Base-by-base conservation (phyloP, 2,113 vertebrate species). In the Macquaria ambigua region DNA sequence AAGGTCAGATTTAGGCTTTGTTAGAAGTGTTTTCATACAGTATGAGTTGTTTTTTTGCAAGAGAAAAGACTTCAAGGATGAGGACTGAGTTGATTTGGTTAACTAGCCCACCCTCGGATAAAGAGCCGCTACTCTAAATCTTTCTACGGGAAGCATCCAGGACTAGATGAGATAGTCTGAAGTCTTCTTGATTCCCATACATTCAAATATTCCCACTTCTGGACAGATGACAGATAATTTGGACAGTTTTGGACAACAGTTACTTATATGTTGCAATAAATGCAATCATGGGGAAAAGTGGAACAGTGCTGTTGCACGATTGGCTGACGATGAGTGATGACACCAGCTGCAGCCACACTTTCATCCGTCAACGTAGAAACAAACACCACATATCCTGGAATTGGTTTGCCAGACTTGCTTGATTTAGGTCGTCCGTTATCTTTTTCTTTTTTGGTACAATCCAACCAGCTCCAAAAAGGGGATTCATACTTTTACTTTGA, bases 371-470 rank as follows among this genome's bases (percentile, higher is more conserved):
- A 21, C 4, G 6, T 1, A 56, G 12, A 64, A 64, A n/a, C 39
- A 67, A 56, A 12, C 12, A 12, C 39, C 20, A 77, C 1, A 56
- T 15, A 39, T 55, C n/a, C 62, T 5, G 7, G 53, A 53, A 18
- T 1, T 9, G 9, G 9, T 46, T 63, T n/a, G 10, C 58, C 28
- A 53, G 28, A 52, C 18, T 34, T 41, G n/a, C 14, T 31, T 18
- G 14, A 23, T 20, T 39, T 9, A 43, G 43, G 10, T 43, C 7
- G 23, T 55, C 56, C 2, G 1, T 25, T 12, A 39, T 71, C 12
- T 10, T 23, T n/a, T 37, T 34, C 46, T 43, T 12, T 70, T 81
- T 79, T 83, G 76, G 87, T 80, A 48, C 25, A 67, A 72, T 79
- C 71, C 79, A 79, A 62, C 43, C 58, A 68, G 71, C 66, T 67